Evolutionary conservation across 2,797 vertebrate genomes (phyloP), one percentile per base, ranked within the genome.

Genomic region (Benthosema pterotum): DNA sequence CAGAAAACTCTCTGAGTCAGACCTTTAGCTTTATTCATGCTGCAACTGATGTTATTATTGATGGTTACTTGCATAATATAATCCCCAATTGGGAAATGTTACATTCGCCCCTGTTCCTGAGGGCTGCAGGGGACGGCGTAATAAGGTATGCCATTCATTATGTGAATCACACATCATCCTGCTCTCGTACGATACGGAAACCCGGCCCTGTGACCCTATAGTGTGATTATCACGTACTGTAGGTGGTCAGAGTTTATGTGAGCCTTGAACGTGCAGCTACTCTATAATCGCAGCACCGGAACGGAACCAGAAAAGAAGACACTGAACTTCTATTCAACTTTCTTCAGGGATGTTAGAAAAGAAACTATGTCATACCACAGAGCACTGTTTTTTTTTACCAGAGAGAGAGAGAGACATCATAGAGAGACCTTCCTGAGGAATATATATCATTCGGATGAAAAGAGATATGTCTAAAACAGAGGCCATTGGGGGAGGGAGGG

Each of bases 101-200:
- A n/a, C n/a, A n/a, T n/a, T n/a, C n/a, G n/a, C n/a, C n/a, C n/a
- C n/a, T n/a, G n/a, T n/a, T 17, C 49, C 7, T 16, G 72, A 82
- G 60, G 5, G 3, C 58, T 57, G 57, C 56, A 55, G 66, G 74
- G 64, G 6, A 38, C 7, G 71, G 65, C 71, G 66, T 57, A 56
- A 68, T 54, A 11, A 62, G 69, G 62, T 60, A 74, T 4, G 42
- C 75, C 47, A 38, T 78, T 66, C 64, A 57, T 80, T 77, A 74
- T 52, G 67, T 70, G 72, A 81, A 83, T 84, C 73, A 77, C 61
- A 80, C 42, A 71, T 61, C 19, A 38, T 72, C 28, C 43, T 49
- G 48, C 45, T 64, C 78, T 74, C 57, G 75, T 52, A 78, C 69
- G 74, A 70, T 72, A 69, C 63, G 61, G 66, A 57, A 49, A 51